phyloP scores from a whole-genome alignment of 1,140 invertebrate genomes.

The Sminthurides bifidus region DNA sequence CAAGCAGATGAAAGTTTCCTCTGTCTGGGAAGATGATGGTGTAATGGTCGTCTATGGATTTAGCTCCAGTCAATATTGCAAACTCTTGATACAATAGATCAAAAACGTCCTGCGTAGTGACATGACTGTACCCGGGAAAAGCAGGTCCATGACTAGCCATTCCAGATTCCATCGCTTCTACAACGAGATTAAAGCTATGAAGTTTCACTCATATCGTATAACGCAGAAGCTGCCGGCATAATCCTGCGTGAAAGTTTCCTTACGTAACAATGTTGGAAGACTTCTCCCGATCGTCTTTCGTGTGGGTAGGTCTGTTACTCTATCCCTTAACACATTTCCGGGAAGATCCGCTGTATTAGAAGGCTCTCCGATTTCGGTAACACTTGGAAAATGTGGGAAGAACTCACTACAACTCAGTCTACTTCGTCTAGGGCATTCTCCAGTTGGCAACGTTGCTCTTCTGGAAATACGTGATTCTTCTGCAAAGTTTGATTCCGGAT shows the following conservation, averaged over 20 bases:
- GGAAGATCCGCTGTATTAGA: neutral
- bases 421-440: constrained; percentile 11
- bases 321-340: neutral
- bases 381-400: no score
- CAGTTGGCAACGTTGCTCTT: constrained; percentile 10
- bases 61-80: constrained; percentile 79
- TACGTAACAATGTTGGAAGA: constrained; percentile 21
- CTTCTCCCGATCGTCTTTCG: constrained; percentile 24
- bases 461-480: no score
- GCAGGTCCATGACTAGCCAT: constrained; percentile 4
- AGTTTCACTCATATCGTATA: no score
- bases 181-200: neutral
- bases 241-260: no score
- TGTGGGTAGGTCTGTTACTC: neutral
- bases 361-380: no score
- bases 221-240: no score
- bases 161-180: constrained; percentile 21
- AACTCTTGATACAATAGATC: constrained; percentile 74
- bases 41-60: constrained; percentile 77
- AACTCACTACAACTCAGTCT: constrained; percentile 26
- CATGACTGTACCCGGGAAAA: constrained; percentile 3
- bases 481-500: no score
- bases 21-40: constrained; percentile 89
- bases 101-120: constrained; percentile 65
- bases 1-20: constrained; percentile 67